phyloP scores from a whole-genome alignment of 37 sponge, comb jelly and placozoan genomes.

The Mnemiopsis leidyi region DNA sequence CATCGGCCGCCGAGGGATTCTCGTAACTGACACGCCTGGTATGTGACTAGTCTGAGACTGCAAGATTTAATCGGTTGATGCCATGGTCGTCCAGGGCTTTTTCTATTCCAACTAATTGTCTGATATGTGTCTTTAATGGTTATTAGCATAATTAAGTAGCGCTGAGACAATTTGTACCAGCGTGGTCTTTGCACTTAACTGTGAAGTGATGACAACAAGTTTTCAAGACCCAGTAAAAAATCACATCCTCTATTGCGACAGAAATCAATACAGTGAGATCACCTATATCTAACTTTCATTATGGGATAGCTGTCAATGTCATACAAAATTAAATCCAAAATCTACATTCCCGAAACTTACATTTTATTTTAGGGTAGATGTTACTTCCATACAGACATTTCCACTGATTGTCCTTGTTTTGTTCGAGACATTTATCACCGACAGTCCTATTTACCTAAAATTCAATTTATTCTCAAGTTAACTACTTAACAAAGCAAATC shows the following conservation, averaged over 20 bases:
- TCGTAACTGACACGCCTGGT: background rate
- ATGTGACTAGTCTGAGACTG: background rate
- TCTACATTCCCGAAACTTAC: background rate
- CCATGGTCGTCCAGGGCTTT: too few species aligned
- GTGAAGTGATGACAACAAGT: too few species aligned
- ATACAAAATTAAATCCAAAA: background rate
- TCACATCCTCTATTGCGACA: too few species aligned
- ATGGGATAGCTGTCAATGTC: background rate
- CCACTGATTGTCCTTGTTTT: background rate
- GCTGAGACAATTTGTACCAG: too few species aligned
- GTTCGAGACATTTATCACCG: constrained; percentile 7
- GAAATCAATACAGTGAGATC: too few species aligned
- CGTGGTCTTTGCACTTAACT: too few species aligned
- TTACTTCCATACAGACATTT: constrained; percentile 60
- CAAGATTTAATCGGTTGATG: too few species aligned
- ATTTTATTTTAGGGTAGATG: constrained; percentile 60
- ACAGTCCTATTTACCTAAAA: constrained; percentile 32
- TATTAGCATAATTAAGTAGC: too few species aligned
- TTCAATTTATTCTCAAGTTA: background rate
- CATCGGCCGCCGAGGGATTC: background rate
- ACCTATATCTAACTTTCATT: too few species aligned
- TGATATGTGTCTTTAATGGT: too few species aligned
- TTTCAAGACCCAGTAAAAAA: too few species aligned
- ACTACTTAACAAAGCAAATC: background rate
- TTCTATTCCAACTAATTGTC: too few species aligned